Percentiles rank a stretch among this genome's conserved stretches.
phyloP scores from a whole-genome alignment of 2,797 vertebrate species.

The Argentina silus region DNA sequence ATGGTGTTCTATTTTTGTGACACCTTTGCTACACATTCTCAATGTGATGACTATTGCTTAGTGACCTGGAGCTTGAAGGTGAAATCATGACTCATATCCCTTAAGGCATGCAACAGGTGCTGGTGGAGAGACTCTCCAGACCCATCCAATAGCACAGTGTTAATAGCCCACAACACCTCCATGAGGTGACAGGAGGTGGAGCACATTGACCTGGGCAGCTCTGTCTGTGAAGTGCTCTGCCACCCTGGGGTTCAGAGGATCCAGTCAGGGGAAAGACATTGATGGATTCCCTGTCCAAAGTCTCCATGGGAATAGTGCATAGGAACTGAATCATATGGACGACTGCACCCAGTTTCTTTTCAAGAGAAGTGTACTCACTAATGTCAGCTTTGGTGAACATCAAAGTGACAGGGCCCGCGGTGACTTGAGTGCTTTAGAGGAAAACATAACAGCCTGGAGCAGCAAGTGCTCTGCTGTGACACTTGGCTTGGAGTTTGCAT shows the following conservation, averaged over 20 bases:
- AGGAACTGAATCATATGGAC: slow-evolving; percentile 11
- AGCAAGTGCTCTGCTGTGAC: not conserved
- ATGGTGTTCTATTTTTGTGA: not conserved
- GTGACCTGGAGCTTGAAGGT: not conserved
- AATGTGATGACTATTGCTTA: not conserved
- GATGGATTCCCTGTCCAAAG: slow-evolving; percentile 17
- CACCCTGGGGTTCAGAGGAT: not conserved
- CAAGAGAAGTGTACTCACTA: slow-evolving; percentile 15
- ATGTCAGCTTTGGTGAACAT: slow-evolving; percentile 25
- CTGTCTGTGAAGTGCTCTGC: not conserved
- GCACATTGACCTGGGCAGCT: not conserved
- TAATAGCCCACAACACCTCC: too few relatives aligned
- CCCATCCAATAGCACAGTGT: not conserved
- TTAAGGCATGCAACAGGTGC: not conserved
- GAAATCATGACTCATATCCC: not conserved
- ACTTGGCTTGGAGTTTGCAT: slow-evolving; percentile 7
- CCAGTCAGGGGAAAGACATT: slow-evolving; percentile 2
- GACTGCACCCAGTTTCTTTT: not conserved
- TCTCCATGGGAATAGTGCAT: slow-evolving; percentile 26
- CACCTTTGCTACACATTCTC: not conserved
- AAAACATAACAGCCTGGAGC: slow-evolving; percentile 13
- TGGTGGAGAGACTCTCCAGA: not conserved
- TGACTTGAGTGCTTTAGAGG: slow-evolving; percentile 14
- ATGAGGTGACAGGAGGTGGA: not conserved
- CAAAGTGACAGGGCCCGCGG: slow-evolving; percentile 14